Evolutionary conservation across 2,113 vertebrate species (phyloP).

Genomic region (Cichladusa arquata): DNA sequence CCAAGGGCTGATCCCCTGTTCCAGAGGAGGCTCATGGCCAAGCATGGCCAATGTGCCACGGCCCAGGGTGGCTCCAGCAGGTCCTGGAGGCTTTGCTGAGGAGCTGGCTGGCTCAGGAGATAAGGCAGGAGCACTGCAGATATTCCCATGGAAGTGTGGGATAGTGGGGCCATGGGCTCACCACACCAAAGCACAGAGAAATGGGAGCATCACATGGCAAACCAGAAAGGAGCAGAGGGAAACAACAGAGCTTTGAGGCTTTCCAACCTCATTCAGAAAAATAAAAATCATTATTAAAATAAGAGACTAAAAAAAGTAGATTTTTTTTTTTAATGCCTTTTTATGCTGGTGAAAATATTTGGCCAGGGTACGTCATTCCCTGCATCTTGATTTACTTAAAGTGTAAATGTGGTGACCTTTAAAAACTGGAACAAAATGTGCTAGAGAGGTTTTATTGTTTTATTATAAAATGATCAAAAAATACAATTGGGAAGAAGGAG

Average conservation of each 20-base stretch:
- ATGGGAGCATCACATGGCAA: neutral
- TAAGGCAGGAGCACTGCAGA: neutral
- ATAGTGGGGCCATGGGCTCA: accelerated
- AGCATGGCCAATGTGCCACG: neutral
- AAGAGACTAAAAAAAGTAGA: neutral
- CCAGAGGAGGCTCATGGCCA: neutral
- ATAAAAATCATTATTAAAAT: neutral
- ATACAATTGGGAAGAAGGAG: neutral
- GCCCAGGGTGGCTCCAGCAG: neutral
- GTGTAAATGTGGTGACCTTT: conserved; percentile 23
- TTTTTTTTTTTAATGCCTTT: neutral
- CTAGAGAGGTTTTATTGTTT: neutral
- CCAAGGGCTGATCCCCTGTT: neutral
- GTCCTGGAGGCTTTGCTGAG: neutral
- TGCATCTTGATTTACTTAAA: conserved; percentile 51
- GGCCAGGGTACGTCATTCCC: neutral
- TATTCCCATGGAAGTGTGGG: neutral
- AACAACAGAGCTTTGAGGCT: neutral
- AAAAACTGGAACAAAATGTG: conserved; percentile 13
- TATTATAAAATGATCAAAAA: conserved; percentile 1
- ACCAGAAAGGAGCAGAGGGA: accelerated
- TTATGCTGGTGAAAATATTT: neutral
- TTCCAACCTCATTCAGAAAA: neutral
- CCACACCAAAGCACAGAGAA: neutral
- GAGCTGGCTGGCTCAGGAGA: neutral